A percentile compares a stretch with the other conserved stretches of the same genome.
Conservation (phyloP, 2,797 vertebrate genomes). For the Gadopsis bispinosus region DNA sequence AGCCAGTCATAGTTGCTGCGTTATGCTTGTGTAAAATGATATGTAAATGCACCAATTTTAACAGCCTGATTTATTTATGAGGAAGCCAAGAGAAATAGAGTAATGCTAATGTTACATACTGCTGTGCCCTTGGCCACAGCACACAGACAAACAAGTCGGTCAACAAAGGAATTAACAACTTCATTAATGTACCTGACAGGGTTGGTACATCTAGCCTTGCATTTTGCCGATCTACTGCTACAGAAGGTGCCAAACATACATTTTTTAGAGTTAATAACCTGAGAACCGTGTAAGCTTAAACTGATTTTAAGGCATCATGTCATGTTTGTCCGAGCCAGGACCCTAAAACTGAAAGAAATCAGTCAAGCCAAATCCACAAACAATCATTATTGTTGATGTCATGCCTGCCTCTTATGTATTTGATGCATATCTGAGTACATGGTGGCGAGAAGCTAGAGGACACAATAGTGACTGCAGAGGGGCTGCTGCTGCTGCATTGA, state of each 20-base stretch:
- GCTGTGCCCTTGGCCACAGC: slow-evolving; percentile 78
- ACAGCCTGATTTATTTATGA: slow-evolving; percentile 82
- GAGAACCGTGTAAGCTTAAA: neutral
- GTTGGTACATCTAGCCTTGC: slow-evolving; percentile 24
- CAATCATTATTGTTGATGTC: slow-evolving; percentile 63
- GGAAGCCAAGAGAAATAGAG: slow-evolving; percentile 70
- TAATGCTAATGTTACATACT: slow-evolving; percentile 75
- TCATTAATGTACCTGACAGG: slow-evolving; percentile 79
- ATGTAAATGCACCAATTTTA: slow-evolving; percentile 81
- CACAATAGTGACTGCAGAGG: slow-evolving; percentile 34
- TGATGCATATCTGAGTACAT: slow-evolving; percentile 66
- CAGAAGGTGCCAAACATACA: neutral
- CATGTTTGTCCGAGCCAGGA: neutral
- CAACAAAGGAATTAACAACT: slow-evolving; percentile 79
- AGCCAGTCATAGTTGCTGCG: slow-evolving; percentile 54
- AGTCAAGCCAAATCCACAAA: slow-evolving; percentile 38
- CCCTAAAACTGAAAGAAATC: slow-evolving; percentile 26
- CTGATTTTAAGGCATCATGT: slow-evolving; percentile 18
- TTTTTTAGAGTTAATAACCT: neutral
- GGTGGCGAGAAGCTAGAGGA: slow-evolving; percentile 45
- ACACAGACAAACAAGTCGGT: slow-evolving; percentile 78
- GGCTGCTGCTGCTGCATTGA: slow-evolving; percentile 45
- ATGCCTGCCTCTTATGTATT: slow-evolving; percentile 59
- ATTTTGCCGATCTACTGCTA: slow-evolving; percentile 1
- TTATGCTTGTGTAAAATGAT: slow-evolving; percentile 76